These are phyloP conservation scores for Cardinalis cardinalis DNA, from an alignment of 2,113 vertebrate genomes.

Conservation along the genomic window DNA sequence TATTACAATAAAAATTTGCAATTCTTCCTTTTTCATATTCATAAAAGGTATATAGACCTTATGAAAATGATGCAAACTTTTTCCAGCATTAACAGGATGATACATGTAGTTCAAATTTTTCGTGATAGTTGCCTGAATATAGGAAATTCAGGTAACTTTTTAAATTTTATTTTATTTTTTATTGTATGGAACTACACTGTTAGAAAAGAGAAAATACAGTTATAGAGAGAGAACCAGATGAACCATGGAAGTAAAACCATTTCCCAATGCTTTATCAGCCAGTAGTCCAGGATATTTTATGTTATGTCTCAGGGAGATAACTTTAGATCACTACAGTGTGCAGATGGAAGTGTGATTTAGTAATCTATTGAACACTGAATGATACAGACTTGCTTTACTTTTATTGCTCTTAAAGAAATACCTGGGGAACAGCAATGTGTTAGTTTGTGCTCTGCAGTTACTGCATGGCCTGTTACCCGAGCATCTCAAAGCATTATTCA, in stretches of 20 bases:
- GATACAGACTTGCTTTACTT: not conserved
- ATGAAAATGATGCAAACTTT: not conserved
- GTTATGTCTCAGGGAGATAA: not conserved
- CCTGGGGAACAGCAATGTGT: not conserved
- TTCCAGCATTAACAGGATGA: not conserved
- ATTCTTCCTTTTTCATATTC: not conserved
- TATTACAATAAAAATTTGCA: not conserved
- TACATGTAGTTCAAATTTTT: not conserved
- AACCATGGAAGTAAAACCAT: not conserved
- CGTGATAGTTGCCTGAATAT: not conserved
- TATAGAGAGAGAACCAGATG: not conserved
- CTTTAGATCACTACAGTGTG: not conserved
- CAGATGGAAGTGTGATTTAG: conserved; percentile 13
- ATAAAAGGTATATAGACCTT: not conserved
- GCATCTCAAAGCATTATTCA: not conserved
- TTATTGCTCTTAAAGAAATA: not conserved
- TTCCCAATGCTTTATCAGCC: not conserved
- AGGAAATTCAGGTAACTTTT: not conserved
- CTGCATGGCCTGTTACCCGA: not conserved
- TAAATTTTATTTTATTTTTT: not conserved
- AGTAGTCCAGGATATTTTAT: conserved; percentile 1
- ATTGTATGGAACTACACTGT: not conserved
- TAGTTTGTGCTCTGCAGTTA: not conserved
- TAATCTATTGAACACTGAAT: not conserved
- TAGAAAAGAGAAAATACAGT: not conserved